Base-by-base conservation (phyloP, 2,113 vertebrate species). In the Oophaga pumilio region DNA sequence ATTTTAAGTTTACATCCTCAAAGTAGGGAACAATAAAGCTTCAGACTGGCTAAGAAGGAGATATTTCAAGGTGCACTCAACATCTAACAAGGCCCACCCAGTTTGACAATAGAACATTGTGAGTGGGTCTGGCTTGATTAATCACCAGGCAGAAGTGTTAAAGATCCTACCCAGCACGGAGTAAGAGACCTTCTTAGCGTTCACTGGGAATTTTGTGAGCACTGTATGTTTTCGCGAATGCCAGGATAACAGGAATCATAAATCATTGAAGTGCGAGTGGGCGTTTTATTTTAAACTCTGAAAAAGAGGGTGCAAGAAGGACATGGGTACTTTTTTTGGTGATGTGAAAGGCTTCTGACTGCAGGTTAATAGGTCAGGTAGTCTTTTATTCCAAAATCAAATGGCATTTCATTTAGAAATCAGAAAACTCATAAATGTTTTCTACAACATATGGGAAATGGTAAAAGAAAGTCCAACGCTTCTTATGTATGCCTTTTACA, bases 181-280 rank as follows among this genome's bases (percentile, higher is more conserved):
- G 71, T n/a, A 82, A 62, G 60, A 26, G 53, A 56, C 73, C 52
- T 76, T 88, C 87, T 57, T 77, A 53, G 52, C 52, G n/a, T 33
- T 8, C 20, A 56, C 74, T 83, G 87, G 87, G 87, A 77, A 77
- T 68, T 56, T 76, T 59, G 50, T 77, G 81, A 64, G 60, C 71
- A 68, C 87, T 88, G 87, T 88, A 88, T 88, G 87, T 88, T 82
- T 43, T 60, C 28, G 80, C 50, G 49, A 77, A 88, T 83, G 81
- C 81, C 62, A 68, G 62, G 74, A 64, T 50, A 88, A 49, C 11
- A 76, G 57, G n/a, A 83, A 84, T 28, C 87, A 88, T 88, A 88
- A 88, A 88, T 88, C 87, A 88, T 84, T 84, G 49, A 66, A 82
- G 76, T 50, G 22, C 49, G 73, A 66, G 87, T 84, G 81, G 80